Conservation (phyloP, 1,140 invertebrate species). For the Macrocentrus cingulum region DNA sequence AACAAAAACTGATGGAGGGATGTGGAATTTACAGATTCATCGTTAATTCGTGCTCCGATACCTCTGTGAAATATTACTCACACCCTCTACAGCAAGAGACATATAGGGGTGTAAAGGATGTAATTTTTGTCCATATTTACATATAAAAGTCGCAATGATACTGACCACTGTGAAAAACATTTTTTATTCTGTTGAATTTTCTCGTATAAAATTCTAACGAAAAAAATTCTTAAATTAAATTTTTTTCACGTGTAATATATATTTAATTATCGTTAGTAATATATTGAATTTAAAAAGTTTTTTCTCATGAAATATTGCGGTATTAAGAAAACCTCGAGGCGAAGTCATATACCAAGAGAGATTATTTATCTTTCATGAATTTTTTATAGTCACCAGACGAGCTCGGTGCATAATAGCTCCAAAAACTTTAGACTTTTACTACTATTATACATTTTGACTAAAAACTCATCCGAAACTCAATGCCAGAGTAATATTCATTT, state of each 20-base stretch:
- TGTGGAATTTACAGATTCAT: conserved; percentile 7
- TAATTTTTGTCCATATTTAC: too few species aligned
- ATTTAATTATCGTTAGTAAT: conserved; percentile 56
- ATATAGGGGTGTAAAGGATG: too few species aligned
- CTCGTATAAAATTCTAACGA: too few species aligned
- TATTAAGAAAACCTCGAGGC: conserved; percentile 50
- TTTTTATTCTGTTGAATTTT: neutral
- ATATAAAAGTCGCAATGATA: too few species aligned
- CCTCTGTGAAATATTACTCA: conserved; percentile 10
- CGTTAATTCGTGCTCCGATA: conserved; percentile 21
- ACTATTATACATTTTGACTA: neutral
- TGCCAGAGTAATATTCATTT: conserved; percentile 13
- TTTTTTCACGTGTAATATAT: conserved; percentile 48
- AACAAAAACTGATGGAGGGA: neutral
- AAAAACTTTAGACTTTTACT: conserved; percentile 30
- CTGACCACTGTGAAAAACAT: conserved; percentile 9
- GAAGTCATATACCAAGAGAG: conserved; percentile 30
- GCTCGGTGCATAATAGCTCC: conserved; percentile 23
- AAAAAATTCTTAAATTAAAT: too few species aligned
- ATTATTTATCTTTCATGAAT: conserved; percentile 53
- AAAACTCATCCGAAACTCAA: neutral
- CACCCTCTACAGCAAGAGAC: too few species aligned
- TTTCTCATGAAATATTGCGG: conserved; percentile 54
- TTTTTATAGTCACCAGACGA: conserved; percentile 36
- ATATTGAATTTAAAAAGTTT: conserved; percentile 58